A percentile compares a stretch with the other conserved stretches of the same genome.
These are phyloP conservation scores for Varanus komodoensis DNA, from an alignment of 2,113 vertebrate genomes.

Conservation along the genomic window DNA sequence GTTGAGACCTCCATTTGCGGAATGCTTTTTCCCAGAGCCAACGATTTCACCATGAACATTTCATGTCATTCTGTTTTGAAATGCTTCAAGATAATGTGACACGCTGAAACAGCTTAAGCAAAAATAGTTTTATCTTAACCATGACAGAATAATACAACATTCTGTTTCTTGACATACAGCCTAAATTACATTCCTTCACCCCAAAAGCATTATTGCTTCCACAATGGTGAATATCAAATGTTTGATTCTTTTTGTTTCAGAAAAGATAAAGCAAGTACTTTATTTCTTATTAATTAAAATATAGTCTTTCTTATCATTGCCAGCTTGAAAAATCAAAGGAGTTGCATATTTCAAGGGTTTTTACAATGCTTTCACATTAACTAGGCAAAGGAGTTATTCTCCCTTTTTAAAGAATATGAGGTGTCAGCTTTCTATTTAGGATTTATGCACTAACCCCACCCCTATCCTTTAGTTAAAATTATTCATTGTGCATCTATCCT, in stretches of 20 bases:
- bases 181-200: constrained; percentile 47
- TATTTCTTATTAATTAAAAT: constrained; percentile 54
- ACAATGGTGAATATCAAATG: constrained; percentile 50
- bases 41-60: constrained; percentile 63
- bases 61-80: constrained; percentile 66
- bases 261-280: constrained; percentile 48
- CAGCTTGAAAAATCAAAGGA: constrained; percentile 3
- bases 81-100: constrained; percentile 60
- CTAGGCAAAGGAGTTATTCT: constrained; percentile 48
- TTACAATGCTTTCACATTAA: constrained; percentile 37
- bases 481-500: constrained; percentile 45
- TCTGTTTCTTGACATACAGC: constrained; percentile 36
- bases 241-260: constrained; percentile 50
- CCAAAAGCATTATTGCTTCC: constrained; percentile 52
- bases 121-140: constrained; percentile 55
- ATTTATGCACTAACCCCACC: constrained; percentile 53
- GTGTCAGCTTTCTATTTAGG: constrained; percentile 42
- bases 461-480: constrained; percentile 40
- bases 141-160: constrained; percentile 64
- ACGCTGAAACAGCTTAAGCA: constrained; percentile 61
- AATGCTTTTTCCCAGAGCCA: constrained; percentile 51
- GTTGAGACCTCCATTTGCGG: not conserved
- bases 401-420: constrained; percentile 44
- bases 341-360: not conserved
- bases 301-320: constrained; percentile 44